Evolutionary conservation across 2,113 vertebrate genomes (phyloP), one percentile per base, ranked within the genome.

Genomic region (Hydropotes inermis): DNA sequence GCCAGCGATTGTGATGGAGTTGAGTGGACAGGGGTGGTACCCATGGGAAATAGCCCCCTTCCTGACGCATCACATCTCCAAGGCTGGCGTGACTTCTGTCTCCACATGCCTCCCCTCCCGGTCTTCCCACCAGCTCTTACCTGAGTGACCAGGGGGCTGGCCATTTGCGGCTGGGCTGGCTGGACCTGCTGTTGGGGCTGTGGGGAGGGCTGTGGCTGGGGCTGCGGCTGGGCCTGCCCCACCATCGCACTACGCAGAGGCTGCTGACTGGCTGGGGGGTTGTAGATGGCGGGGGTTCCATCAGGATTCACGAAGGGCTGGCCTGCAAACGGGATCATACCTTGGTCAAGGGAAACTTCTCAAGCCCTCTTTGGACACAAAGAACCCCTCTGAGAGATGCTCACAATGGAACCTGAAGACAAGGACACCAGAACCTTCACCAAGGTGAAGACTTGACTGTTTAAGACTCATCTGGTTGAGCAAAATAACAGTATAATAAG

Each of bases 231-330:
- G 87, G 98, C 91, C 87, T 98, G 99, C 28, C 98, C 99, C 93
- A 98, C 98, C 64, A 99, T 97, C 82, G 99, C 98, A 93, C 98
- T 99, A 81, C 98, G 99, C 98, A 99, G 98, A 0, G 99, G 98
- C 97, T 99, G 99, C 98, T 99, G 99, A 70, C 98, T 98, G 28
- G 98, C 98, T 2, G 99, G 99, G 52, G 99, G 99, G 95, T 99
- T 99, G 98, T 99, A 99, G 97, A 99, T 99, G 87, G 99, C 99
- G 8, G 99, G 99, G 0, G 98, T 99, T 45, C 99, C 99, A 47
- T 99, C 99, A 3, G 99, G 99, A 98, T 99, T 99, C 96, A 99
- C 99, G 98, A 99, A 99, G 0, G 99, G 99, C 97, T 99, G 99
- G 89, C 99, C 99, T 99, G 97, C 96, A 99, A 99, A 99, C 0